Percentiles rank a stretch among this genome's conserved stretches.
Conservation (phyloP, 2,113 vertebrate genomes). For the Willisornis vidua region DNA sequence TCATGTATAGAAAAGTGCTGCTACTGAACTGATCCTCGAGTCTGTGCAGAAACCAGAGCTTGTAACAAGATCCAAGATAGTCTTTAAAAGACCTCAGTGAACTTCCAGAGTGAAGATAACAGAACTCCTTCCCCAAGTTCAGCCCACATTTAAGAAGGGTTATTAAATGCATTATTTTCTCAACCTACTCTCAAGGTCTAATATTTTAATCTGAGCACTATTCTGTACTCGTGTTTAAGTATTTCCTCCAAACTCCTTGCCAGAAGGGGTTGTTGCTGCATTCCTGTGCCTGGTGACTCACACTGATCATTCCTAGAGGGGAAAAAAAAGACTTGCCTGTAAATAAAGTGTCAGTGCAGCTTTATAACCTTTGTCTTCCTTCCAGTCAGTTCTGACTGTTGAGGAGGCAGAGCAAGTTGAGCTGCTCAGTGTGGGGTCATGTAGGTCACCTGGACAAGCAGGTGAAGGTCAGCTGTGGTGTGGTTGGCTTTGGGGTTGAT, state of each 20-base stretch:
- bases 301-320: background rate
- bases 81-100: background rate
- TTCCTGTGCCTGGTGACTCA: conserved; percentile 15
- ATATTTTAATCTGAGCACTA: background rate
- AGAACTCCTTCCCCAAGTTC: background rate
- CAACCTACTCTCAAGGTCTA: background rate
- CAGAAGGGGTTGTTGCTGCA: background rate
- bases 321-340: background rate
- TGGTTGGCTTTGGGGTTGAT: background rate
- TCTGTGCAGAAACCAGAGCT: conserved; percentile 37
- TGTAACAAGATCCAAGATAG: background rate
- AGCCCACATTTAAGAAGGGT: background rate
- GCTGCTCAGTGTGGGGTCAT: background rate
- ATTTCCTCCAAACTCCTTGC: background rate
- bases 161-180: background rate
- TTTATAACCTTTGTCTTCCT: background rate
- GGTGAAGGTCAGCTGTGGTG: background rate
- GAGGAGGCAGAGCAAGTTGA: background rate
- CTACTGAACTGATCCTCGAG: background rate
- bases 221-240: background rate
- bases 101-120: background rate
- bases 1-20: conserved; percentile 17
- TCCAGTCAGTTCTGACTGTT: background rate
- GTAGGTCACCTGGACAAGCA: background rate
- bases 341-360: background rate